Evolutionary conservation across 2,888 invertebrate genomes (phyloP).

Genomic region (Platynereis dumerilii): DNA sequence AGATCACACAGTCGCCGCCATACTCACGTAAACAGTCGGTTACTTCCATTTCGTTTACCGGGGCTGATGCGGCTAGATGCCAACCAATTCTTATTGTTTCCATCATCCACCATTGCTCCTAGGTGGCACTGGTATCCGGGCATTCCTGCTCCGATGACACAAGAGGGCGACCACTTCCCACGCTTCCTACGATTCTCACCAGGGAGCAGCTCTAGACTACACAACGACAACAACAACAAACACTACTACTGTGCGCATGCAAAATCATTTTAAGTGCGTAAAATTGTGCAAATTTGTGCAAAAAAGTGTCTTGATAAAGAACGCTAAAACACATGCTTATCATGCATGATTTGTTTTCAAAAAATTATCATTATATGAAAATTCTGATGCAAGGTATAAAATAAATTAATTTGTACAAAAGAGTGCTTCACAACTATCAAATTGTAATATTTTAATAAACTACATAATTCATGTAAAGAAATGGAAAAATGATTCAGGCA

Average conservation of each 20-base stretch:
- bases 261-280: not conserved
- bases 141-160: constrained; percentile 19
- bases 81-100: constrained; percentile 10
- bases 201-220: too few relatives aligned
- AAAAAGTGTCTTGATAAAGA: too few relatives aligned
- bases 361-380: too few relatives aligned
- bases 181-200: constrained; percentile 10
- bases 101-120: constrained; percentile 2
- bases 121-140: constrained; percentile 24
- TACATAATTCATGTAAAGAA: too few relatives aligned
- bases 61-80: constrained; percentile 15
- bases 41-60: constrained; percentile 11
- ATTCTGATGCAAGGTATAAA: too few relatives aligned
- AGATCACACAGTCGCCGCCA: not conserved
- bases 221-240: not conserved
- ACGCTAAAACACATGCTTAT: too few relatives aligned
- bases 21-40: constrained; percentile 11
- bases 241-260: constrained; percentile 5
- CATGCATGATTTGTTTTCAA: too few relatives aligned
- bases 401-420: too few relatives aligned
- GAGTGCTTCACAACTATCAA: too few relatives aligned
- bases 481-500: too few relatives aligned
- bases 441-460: too few relatives aligned
- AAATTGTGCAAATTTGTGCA: not conserved
- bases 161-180: constrained; percentile 11